phyloP scores from a whole-genome alignment of 2,113 vertebrate species.

The Etia nguti region DNA sequence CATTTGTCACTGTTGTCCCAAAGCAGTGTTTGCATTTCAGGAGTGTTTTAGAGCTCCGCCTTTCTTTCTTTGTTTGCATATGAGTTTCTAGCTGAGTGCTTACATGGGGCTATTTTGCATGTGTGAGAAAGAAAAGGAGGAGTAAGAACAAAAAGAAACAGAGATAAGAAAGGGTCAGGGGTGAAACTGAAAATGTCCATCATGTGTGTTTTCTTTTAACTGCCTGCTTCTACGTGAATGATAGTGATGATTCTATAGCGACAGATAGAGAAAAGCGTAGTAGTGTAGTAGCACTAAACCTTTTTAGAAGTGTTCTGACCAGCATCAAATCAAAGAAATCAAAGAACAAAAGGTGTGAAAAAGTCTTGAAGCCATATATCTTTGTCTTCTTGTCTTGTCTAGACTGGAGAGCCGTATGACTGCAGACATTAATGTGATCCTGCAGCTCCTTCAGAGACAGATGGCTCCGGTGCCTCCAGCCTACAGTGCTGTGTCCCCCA shows the following conservation, averaged over 20 bases:
- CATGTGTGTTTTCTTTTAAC: neutral
- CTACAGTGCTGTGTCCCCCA: constrained; percentile 79
- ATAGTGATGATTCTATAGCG: neutral
- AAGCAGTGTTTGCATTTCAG: neutral
- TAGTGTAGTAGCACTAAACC: neutral
- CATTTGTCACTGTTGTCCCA: neutral
- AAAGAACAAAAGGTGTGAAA: neutral
- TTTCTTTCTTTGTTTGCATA: neutral
- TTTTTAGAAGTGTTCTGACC: neutral
- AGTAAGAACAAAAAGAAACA: neutral
- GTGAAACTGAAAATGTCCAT: neutral
- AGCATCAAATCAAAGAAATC: neutral
- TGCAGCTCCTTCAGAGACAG: constrained; percentile 91
- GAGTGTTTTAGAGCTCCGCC: neutral
- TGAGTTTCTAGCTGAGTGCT: neutral
- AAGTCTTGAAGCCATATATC: neutral
- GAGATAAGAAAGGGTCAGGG: neutral
- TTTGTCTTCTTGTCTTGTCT: neutral
- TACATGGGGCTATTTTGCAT: neutral
- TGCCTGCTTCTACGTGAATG: rapidly evolving
- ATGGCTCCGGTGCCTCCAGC: constrained; percentile 80
- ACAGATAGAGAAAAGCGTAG: neutral
- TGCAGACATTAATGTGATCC: constrained; percentile 87
- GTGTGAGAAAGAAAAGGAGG: neutral
- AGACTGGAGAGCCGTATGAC: constrained; percentile 93